Conservation (phyloP, 2,113 vertebrate genomes). For the Sander lucioperca region DNA sequence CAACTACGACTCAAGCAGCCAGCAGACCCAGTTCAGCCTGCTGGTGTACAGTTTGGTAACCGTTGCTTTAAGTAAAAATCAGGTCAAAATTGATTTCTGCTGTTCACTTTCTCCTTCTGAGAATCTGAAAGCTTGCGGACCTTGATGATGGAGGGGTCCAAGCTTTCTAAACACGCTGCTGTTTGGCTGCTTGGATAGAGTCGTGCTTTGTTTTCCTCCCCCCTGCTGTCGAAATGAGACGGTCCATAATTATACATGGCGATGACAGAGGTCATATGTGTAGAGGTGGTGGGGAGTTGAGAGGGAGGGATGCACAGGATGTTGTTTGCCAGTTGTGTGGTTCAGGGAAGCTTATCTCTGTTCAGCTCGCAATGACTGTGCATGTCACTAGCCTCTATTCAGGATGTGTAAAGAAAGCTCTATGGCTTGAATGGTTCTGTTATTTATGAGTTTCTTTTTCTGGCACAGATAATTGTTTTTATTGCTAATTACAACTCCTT, state of each 20-base stretch:
- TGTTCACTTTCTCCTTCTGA: conserved; percentile 40
- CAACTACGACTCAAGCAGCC: conserved; percentile 74
- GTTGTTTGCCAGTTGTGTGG: conserved; percentile 65
- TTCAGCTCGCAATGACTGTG: conserved; percentile 62
- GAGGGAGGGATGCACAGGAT: conserved; percentile 57
- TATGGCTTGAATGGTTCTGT: neutral
- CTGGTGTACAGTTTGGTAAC: conserved; percentile 59
- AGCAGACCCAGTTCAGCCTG: conserved; percentile 62
- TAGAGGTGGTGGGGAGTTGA: conserved; percentile 47
- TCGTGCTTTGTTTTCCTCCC: conserved; percentile 44
- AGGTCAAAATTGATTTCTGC: conserved; percentile 63
- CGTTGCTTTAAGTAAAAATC: conserved; percentile 48
- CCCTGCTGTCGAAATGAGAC: conserved; percentile 58
- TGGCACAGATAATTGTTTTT: conserved; percentile 5
- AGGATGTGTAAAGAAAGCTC: conserved; percentile 17
- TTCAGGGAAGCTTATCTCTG: conserved; percentile 76
- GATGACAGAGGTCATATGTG: conserved; percentile 67
- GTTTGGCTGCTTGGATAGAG: conserved; percentile 18
- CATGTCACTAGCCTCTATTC: conserved; percentile 43
- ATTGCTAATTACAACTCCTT: conserved; percentile 24
- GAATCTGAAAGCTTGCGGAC: conserved; percentile 18
- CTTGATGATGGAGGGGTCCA: neutral
- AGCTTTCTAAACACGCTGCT: conserved; percentile 27
- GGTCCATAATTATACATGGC: conserved; percentile 68
- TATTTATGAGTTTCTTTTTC: conserved; percentile 15